Evolutionary conservation across 2,888 invertebrate species (phyloP).

Genomic region (Molorchus minor): DNA sequence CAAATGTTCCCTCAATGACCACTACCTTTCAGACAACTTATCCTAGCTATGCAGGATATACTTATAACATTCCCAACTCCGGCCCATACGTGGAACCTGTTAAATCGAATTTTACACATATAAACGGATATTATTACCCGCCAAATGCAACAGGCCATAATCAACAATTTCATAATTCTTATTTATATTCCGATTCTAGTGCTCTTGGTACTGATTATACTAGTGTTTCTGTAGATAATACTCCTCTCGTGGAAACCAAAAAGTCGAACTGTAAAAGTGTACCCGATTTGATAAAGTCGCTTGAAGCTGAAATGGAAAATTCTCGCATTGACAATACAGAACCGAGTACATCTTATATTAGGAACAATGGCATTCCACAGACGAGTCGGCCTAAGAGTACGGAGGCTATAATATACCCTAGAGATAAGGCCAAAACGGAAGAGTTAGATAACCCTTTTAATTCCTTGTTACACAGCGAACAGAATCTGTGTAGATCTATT

Average conservation of each 20-base stretch:
- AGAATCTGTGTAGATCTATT: conserved; percentile 76
- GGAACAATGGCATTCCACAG: conserved; percentile 26
- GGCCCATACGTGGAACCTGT: conserved; percentile 32
- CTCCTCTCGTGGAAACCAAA: conserved; percentile 18
- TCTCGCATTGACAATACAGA: conserved; percentile 51
- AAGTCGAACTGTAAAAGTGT: conserved; percentile 61
- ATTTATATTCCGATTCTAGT: conserved; percentile 27
- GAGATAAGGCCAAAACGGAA: conserved; percentile 42
- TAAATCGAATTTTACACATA: conserved; percentile 35
- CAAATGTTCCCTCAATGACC: no score
- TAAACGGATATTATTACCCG: conserved; percentile 42
- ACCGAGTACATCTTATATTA: conserved; percentile 30
- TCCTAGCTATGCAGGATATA: conserved; percentile 35
- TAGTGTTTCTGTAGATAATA: conserved; percentile 10
- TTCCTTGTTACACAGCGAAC: conserved; percentile 66
- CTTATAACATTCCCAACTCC: conserved; percentile 45
- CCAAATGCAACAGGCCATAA: conserved; percentile 21
- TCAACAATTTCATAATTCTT: conserved; percentile 15
- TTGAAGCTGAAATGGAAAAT: conserved; percentile 72
- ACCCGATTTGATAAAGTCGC: conserved; percentile 78
- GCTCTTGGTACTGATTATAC: conserved; percentile 15
- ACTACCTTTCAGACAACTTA: conserved; percentile 32
- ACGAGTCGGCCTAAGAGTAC: conserved; percentile 44
- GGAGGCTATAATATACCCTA: conserved; percentile 42
- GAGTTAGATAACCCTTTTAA: conserved; percentile 59